Conservation (phyloP, 2,113 vertebrate genomes). For the Halichoeres trimaculatus region DNA sequence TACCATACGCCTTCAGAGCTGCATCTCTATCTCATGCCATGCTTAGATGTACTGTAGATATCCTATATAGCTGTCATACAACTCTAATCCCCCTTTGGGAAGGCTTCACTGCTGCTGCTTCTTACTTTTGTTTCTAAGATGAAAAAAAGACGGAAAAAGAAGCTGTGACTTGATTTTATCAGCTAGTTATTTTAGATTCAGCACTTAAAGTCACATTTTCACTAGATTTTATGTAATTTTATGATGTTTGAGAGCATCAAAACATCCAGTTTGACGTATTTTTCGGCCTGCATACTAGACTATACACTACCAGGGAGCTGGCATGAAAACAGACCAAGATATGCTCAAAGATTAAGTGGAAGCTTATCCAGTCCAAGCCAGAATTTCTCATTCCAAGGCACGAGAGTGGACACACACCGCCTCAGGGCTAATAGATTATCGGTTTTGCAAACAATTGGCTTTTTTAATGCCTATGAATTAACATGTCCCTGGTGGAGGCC, state of each 20-base stretch:
- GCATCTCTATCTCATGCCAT: conserved; percentile 73
- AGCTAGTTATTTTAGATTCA: conserved; percentile 18
- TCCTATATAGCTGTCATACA: conserved; percentile 76
- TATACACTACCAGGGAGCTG: conserved; percentile 14
- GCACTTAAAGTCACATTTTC: background rate
- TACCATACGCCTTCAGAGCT: conserved; percentile 70
- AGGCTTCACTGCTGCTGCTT: conserved; percentile 46
- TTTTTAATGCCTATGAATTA: conserved; percentile 88
- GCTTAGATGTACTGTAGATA: conserved; percentile 61
- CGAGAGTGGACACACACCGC: conserved; percentile 81
- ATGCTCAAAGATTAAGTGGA: conserved; percentile 75
- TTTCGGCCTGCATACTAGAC: background rate
- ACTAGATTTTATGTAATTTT: conserved; percentile 9
- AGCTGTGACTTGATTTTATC: conserved; percentile 12
- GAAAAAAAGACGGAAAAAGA: conserved; percentile 33
- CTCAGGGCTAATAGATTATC: conserved; percentile 85
- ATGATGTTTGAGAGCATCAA: conserved; percentile 10
- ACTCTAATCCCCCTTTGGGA: conserved; percentile 63
- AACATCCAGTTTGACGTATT: conserved; percentile 4
- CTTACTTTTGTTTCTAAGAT: conserved; percentile 30
- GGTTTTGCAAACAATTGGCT: conserved; percentile 85
- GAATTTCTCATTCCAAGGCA: conserved; percentile 76
- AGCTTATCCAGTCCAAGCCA: conserved; percentile 70
- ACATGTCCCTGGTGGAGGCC: conserved; percentile 83
- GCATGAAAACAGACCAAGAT: conserved; percentile 53